Evolutionary conservation across 1,140 invertebrate genomes (phyloP), one percentile per base, ranked within the genome.

Genomic region (Dendrolimus punctatus): DNA sequence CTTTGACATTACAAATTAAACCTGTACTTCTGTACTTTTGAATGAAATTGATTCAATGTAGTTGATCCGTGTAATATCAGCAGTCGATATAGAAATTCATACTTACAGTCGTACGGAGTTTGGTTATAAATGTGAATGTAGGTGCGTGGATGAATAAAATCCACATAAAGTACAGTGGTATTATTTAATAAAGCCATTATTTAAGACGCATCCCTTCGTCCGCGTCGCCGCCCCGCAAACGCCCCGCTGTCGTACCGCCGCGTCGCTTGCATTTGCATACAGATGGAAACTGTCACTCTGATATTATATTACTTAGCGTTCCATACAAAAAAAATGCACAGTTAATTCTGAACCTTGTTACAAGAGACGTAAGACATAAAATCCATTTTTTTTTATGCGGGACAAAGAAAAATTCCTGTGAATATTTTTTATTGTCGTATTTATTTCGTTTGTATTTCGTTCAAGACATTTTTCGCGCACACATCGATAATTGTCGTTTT

Each of bases 281-380:
- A 76, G 71, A 76, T 76, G 66, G 73, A 71, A 73, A 76, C 55
- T 64, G 71, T 76, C 71, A 67, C 59, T 62, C 49, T 50, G 62
- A 72, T 73, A 74, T 73, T 76, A 71, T 69, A 76, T 76, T 73
- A 72, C 62, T 69, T 64, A 66, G 56, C 57, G 6, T 10, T 53
- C 37, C 49, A 10, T 10, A 49, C 39, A 39, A 36, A 48, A 53
- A 46, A 48, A 44, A 37, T 38, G 36, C 39, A 38, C 5, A 48
- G 36, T 3, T 48, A 9, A 46, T 42, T 42, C n/a, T 45, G 23
- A 45, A n/a, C 43, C n/a, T 10, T 45, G 43, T 4, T 45, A 5
- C 23, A n/a, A 9, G 43, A 9, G 43, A 6, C n/a, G 43, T 6
- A 45, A 6, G 43, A 6, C 5, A 9, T 10, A 45, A 2, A 9